Evolutionary conservation across 2,888 invertebrate species (phyloP).

Genomic region (Herminia tarsipennalis): DNA sequence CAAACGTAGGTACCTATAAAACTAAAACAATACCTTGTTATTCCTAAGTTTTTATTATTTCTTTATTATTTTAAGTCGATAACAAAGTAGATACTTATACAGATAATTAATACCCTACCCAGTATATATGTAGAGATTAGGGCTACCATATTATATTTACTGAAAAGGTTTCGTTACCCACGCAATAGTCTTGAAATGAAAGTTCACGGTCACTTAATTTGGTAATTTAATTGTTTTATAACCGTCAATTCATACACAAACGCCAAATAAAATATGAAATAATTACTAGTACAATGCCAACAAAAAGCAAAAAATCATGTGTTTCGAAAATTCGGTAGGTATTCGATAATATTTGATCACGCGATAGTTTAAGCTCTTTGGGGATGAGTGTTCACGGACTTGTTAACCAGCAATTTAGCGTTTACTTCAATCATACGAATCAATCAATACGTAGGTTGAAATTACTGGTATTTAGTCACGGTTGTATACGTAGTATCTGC

Average conservation of each 20-base stretch:
- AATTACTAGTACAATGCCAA: constrained; percentile 61
- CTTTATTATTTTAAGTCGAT: too few species aligned
- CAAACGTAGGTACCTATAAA: too few species aligned
- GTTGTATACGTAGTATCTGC: constrained; percentile 53
- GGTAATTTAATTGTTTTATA: constrained; percentile 69
- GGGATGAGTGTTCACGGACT: constrained; percentile 26
- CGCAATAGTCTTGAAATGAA: constrained; percentile 51
- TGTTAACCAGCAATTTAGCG: constrained; percentile 40
- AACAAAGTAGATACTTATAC: too few species aligned
- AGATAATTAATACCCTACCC: too few species aligned
- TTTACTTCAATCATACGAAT: constrained; percentile 26
- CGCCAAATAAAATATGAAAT: constrained; percentile 66
- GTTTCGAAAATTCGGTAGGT: constrained; percentile 59
- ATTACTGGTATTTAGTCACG: constrained; percentile 56
- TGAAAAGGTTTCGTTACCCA: constrained; percentile 50
- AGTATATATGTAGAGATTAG: neutral
- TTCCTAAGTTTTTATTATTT: too few species aligned
- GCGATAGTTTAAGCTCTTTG: constrained; percentile 51
- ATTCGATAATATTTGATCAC: constrained; percentile 50
- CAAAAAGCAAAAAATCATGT: constrained; percentile 40
- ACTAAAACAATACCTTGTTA: too few species aligned
- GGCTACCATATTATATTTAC: constrained; percentile 21
- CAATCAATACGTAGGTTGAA: constrained; percentile 26
- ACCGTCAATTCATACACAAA: constrained; percentile 57
- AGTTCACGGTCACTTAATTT: constrained; percentile 69